phyloP scores from a whole-genome alignment of 2,888 invertebrate species.

The Halictus ligatus region DNA sequence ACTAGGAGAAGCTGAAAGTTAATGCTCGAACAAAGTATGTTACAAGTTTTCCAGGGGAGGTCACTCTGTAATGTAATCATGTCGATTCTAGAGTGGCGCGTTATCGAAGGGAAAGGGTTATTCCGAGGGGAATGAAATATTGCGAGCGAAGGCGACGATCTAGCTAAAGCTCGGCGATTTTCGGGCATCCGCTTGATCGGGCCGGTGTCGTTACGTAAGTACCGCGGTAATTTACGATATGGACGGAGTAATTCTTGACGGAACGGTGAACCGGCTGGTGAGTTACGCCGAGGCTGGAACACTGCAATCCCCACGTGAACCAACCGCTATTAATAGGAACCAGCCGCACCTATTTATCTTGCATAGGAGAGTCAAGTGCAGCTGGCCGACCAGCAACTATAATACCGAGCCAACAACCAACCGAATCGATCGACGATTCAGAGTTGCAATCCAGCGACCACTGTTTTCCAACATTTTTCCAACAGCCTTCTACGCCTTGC shows the following conservation, averaged over 20 bases:
- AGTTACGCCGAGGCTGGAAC: conserved; percentile 35
- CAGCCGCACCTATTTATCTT: conserved; percentile 76
- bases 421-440: conserved; percentile 42
- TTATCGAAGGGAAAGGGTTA: no score
- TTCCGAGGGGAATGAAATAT: no score
- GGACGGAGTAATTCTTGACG: conserved; percentile 44
- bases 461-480: background rate
- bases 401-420: conserved; percentile 22
- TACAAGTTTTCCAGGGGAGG: background rate
- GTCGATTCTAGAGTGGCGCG: no score
- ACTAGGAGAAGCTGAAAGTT: background rate
- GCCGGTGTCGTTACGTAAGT: conserved; percentile 35
- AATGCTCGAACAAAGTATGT: background rate
- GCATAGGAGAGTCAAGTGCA: conserved; percentile 75
- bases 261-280: conserved; percentile 38
- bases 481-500: background rate
- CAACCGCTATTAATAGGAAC: conserved; percentile 75
- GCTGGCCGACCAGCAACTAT: conserved; percentile 47
- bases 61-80: no score
- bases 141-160: background rate
- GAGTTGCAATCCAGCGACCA: background rate
- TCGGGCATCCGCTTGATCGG: background rate
- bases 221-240: conserved; percentile 42
- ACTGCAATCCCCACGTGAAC: conserved; percentile 61
- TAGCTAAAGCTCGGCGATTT: background rate